These are phyloP conservation scores for Lichenostomus cassidix DNA, from an alignment of 2,113 vertebrate species.

Conservation along the genomic window DNA sequence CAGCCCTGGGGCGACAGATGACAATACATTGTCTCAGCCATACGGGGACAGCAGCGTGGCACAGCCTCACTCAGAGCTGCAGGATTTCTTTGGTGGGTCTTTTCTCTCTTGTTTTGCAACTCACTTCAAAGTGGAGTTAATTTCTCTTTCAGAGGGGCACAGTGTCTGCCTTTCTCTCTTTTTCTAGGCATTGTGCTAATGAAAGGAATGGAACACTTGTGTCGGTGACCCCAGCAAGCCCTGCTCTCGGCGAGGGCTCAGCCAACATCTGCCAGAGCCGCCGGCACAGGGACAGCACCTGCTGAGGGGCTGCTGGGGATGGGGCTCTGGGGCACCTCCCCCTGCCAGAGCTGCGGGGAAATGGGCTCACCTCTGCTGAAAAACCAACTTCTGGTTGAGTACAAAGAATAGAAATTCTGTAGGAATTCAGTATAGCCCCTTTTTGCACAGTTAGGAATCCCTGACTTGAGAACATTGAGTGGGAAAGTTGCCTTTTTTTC, in stretches of 20 bases:
- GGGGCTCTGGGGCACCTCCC: not conserved
- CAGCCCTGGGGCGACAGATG: constrained; percentile 46
- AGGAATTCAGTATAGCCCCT: not conserved
- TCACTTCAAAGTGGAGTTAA: constrained; percentile 47
- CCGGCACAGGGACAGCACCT: not conserved
- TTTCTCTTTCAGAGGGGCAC: constrained; percentile 28
- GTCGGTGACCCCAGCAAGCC: not conserved
- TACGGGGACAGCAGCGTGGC: not conserved
- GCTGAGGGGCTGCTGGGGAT: not conserved
- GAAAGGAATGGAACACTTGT: constrained; percentile 14
- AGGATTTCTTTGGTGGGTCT: not conserved
- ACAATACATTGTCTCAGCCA: constrained; percentile 34
- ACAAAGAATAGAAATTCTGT: not conserved
- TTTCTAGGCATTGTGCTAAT: constrained; percentile 8
- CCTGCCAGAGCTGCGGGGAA: not conserved
- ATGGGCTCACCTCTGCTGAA: not conserved
- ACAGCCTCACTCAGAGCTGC: not conserved
- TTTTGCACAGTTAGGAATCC: not conserved
- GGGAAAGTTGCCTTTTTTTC: not conserved
- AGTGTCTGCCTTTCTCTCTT: not conserved
- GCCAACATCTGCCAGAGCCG: not conserved
- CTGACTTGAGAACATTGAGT: not conserved
- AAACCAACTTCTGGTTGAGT: not conserved
- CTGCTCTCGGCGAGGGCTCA: rapidly evolving
- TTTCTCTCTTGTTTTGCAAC: constrained; percentile 1